phyloP scores from a whole-genome alignment of 2,113 vertebrate species.

The Vulpes lagopus region DNA sequence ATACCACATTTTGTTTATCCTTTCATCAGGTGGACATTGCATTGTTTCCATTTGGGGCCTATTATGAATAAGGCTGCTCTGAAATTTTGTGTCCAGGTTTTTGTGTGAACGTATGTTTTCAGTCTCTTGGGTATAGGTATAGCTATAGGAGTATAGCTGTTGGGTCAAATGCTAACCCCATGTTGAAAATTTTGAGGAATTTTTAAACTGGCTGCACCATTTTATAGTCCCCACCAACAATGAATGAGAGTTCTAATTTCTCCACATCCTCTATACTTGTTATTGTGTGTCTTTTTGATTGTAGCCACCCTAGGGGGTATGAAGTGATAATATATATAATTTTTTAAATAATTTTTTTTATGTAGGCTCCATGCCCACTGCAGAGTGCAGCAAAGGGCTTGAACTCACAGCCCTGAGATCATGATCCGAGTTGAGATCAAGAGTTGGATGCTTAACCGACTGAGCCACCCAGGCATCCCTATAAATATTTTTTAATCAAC shows the following conservation, averaged over 20 bases:
- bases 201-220: not conserved
- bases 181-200: not conserved
- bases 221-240: not conserved
- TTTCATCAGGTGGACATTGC: not conserved
- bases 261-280: accelerated
- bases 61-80: not conserved
- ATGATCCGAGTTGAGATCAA: not conserved
- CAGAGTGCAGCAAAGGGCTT: not conserved
- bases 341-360: not conserved
- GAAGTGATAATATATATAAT: not conserved
- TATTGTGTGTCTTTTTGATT: not conserved
- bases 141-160: not conserved
- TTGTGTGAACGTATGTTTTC: not conserved
- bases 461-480: not conserved
- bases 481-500: not conserved
- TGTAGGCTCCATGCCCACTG: not conserved
- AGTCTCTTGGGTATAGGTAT: not conserved
- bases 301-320: not conserved
- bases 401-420: not conserved
- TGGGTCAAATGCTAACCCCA: not conserved
- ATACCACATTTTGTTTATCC: not conserved
- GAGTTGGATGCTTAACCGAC: not conserved
- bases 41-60: not conserved
- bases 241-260: not conserved
- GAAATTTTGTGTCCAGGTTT: not conserved